phyloP scores from a whole-genome alignment of 2,797 vertebrate genomes.

The Bovichtus variegatus region DNA sequence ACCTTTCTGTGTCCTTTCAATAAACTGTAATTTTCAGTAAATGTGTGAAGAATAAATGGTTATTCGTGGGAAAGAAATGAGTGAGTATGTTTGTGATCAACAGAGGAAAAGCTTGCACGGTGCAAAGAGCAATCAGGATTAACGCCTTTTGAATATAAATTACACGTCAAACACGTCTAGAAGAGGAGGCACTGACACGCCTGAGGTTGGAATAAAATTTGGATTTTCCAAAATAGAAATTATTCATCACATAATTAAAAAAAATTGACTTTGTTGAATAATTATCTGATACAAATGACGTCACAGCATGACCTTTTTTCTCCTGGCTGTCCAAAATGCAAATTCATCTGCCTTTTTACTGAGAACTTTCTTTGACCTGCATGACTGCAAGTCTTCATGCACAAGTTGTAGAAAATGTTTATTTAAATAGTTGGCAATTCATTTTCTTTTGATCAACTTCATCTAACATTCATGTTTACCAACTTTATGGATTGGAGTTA shows the following conservation, averaged over 20 bases:
- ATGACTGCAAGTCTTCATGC: neutral
- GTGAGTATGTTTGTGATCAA: constrained; percentile 72
- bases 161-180: neutral
- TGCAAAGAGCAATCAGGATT: constrained; percentile 1
- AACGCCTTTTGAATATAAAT: constrained; percentile 29
- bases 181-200: neutral
- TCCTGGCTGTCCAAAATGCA: neutral
- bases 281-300: constrained; percentile 4
- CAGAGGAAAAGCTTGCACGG: constrained; percentile 18
- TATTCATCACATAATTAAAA: constrained; percentile 4
- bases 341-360: constrained; percentile 1
- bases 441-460: neutral
- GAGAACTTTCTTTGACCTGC: neutral
- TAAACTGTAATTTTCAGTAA: constrained; percentile 90
- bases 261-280: constrained; percentile 6
- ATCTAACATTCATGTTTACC: neutral
- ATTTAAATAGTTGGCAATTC: neutral
- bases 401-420: neutral
- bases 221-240: neutral
- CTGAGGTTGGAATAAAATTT: neutral
- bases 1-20: constrained; percentile 89
- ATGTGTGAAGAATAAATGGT: constrained; percentile 88
- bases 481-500: neutral
- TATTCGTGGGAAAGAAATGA: constrained; percentile 84
- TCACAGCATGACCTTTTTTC: neutral